These are phyloP conservation scores for Vidua chalybeata DNA, from an alignment of 2,113 vertebrate species.

Conservation along the genomic window DNA sequence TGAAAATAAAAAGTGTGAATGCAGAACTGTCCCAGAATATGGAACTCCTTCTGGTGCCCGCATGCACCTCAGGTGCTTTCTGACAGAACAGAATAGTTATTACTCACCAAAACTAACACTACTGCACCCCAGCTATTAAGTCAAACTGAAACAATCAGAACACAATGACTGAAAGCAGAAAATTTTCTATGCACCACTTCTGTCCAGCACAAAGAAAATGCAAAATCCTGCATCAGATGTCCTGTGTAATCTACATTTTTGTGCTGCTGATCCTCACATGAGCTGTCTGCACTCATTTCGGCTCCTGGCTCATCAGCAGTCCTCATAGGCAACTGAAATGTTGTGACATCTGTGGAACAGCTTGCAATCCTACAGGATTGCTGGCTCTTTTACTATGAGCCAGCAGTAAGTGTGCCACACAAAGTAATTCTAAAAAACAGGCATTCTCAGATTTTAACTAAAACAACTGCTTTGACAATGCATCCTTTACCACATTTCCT, in stretches of 20 bases:
- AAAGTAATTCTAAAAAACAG: neutral
- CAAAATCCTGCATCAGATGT: neutral
- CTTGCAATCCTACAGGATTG: neutral
- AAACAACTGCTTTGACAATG: neutral
- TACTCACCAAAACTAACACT: neutral
- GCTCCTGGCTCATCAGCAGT: neutral
- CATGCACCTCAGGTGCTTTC: neutral
- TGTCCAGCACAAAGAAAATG: neutral
- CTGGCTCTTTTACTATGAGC: neutral
- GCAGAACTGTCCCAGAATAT: neutral
- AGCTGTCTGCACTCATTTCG: neutral
- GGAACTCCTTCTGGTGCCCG: neutral
- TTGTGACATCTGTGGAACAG: neutral
- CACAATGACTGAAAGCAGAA: neutral
- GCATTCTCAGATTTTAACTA: neutral
- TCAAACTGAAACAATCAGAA: neutral
- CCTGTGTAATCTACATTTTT: neutral
- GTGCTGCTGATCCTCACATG: neutral
- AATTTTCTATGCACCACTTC: neutral
- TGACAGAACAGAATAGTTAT: neutral
- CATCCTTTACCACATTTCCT: neutral
- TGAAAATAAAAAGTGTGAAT: neutral
- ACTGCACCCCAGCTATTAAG: neutral
- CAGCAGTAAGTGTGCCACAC: neutral
- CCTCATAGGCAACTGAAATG: neutral